Conservation (phyloP, 2,113 vertebrate genomes). For the Hyla sarda region DNA sequence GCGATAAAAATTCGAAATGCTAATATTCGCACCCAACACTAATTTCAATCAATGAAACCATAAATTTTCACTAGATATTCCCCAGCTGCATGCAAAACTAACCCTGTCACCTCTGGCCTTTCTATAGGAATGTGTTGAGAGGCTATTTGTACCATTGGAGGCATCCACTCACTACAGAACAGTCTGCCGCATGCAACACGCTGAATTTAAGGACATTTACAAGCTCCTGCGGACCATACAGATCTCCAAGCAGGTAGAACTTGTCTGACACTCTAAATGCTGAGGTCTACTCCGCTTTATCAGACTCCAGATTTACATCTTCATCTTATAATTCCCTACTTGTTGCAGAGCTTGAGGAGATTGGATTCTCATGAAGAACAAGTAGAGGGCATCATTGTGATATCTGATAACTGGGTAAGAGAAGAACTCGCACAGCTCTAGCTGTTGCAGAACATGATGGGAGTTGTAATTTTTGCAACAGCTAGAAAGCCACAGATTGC, state of each 20-base stretch:
- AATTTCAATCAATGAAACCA: no score
- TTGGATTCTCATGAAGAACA: background rate
- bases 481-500: no score
- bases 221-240: constrained; percentile 68
- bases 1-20: no score
- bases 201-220: constrained; percentile 70
- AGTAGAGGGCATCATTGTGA: background rate
- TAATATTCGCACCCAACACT: no score
- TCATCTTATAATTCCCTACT: no score
- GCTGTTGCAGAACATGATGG: no score
- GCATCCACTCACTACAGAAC: constrained; percentile 69
- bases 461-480: no score
- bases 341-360: constrained; percentile 14
- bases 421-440: no score
- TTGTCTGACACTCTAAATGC: background rate
- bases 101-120: background rate
- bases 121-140: constrained; percentile 72
- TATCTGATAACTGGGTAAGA: constrained; percentile 40
- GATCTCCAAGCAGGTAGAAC: constrained; percentile 68
- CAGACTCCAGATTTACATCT: no score
- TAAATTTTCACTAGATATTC: background rate
- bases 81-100: no score
- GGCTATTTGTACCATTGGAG: constrained; percentile 66
- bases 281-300: background rate
- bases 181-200: constrained; percentile 68